Evolutionary conservation across 2,888 invertebrate species (phyloP).

Genomic region (Cosmorhoe ocellata): DNA sequence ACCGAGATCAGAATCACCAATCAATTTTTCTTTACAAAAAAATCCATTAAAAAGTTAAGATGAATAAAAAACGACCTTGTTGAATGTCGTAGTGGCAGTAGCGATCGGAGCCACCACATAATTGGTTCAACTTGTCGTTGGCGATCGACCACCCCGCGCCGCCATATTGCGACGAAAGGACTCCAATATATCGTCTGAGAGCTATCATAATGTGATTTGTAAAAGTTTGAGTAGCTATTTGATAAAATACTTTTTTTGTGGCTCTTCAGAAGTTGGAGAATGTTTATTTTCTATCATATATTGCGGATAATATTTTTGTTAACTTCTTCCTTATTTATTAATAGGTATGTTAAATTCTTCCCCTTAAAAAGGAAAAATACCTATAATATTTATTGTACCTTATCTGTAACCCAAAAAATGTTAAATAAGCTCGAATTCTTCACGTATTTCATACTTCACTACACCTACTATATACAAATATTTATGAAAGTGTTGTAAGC

Average conservation of each 20-base stretch:
- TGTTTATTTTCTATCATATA: too few species aligned
- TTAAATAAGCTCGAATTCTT: too few species aligned
- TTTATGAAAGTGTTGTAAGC: too few species aligned
- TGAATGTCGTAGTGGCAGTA: constrained; percentile 14
- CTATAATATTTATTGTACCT: too few species aligned
- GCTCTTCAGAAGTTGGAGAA: neutral
- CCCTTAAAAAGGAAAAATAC: too few species aligned
- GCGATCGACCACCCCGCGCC: constrained; percentile 30
- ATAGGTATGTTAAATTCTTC: too few species aligned
- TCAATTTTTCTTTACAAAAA: constrained; percentile 4
- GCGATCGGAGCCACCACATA: constrained; percentile 20
- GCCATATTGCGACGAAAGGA: constrained; percentile 32
- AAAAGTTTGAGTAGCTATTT: constrained; percentile 29
- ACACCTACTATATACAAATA: too few species aligned
- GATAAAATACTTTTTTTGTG: constrained; percentile 4
- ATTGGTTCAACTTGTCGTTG: constrained; percentile 36
- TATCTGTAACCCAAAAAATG: too few species aligned
- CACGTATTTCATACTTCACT: too few species aligned
- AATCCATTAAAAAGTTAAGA: constrained; percentile 9
- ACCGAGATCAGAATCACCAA: neutral
- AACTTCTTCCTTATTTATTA: too few species aligned
- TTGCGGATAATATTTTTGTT: too few species aligned
- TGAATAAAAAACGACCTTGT: constrained; percentile 25
- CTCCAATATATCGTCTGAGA: constrained; percentile 33
- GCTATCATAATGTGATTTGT: constrained; percentile 36